Conservation (phyloP, 2,113 vertebrate genomes). For the Enhydra lutris region DNA sequence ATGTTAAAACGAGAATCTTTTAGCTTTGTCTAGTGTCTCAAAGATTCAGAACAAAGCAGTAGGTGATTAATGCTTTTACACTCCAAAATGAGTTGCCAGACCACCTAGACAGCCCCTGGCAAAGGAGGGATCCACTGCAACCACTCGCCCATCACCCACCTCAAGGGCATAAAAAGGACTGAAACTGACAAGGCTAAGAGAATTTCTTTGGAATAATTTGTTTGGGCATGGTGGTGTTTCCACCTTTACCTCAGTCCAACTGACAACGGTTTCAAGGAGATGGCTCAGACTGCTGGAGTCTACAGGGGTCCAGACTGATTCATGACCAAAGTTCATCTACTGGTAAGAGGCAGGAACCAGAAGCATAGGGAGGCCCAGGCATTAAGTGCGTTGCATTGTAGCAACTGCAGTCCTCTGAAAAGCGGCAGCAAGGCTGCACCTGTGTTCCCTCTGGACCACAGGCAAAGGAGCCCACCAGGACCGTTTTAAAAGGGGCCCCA, state of each 20-base stretch:
- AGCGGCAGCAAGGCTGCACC: too few relatives aligned
- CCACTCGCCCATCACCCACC: neutral
- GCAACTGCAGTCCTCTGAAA: neutral
- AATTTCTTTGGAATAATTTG: neutral
- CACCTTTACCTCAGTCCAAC: neutral
- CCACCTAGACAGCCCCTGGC: neutral
- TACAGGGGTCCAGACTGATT: neutral
- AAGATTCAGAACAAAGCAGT: neutral
- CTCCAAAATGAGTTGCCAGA: neutral
- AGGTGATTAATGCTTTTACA: neutral
- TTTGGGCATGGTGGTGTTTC: neutral
- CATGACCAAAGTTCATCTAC: neutral
- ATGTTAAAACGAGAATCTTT: neutral
- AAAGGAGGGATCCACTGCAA: neutral
- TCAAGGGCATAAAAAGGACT: neutral
- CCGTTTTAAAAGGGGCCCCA: neutral
- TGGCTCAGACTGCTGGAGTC: neutral
- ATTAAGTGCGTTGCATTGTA: neutral
- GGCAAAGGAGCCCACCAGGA: neutral
- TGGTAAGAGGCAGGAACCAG: neutral
- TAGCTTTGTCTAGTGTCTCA: neutral
- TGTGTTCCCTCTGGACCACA: rapidly evolving
- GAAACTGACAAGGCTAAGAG: neutral
- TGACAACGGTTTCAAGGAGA: neutral
- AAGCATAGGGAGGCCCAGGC: rapidly evolving